Percentiles rank a stretch among this genome's conserved stretches.
These are phyloP conservation scores for Colletes collaris DNA, from an alignment of 2,888 invertebrate species.

Conservation along the genomic window DNA sequence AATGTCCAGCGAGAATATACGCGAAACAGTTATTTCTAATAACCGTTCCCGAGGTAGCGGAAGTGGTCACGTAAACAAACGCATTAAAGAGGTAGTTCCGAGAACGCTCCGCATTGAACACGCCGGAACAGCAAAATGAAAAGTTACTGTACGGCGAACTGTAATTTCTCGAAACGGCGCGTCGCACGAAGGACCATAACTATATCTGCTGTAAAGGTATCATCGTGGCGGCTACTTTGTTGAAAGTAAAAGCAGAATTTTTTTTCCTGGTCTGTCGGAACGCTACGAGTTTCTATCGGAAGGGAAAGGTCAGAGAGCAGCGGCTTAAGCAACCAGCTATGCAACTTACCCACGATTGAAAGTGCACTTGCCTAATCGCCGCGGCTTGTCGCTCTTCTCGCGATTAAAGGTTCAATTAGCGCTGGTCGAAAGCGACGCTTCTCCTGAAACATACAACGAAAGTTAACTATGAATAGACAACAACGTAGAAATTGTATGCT, in stretches of 20 bases:
- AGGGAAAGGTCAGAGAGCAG: conserved; percentile 4
- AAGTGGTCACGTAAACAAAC: too few relatives aligned
- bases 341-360: not conserved
- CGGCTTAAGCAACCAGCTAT: not conserved
- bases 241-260: conserved; percentile 3
- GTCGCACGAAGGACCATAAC: not conserved
- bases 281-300: conserved; percentile 12
- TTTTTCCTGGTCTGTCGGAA: not conserved
- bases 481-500: not conserved
- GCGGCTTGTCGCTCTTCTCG: not conserved
- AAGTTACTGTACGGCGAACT: not conserved
- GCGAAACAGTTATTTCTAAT: too few relatives aligned
- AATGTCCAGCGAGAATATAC: too few relatives aligned
- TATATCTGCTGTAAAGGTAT: not conserved
- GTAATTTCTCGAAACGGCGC: not conserved
- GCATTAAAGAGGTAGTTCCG: too few relatives aligned
- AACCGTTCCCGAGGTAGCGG: too few relatives aligned
- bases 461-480: not conserved
- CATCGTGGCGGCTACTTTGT: conserved; percentile 1
- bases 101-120: not conserved
- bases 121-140: conserved; percentile 14
- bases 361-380: conserved; percentile 5
- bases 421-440: not conserved
- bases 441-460: not conserved
- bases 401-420: conserved; percentile 4